These are phyloP conservation scores for Apogon talboti DNA, from an alignment of 2,797 vertebrate genomes.

Conservation along the genomic window DNA sequence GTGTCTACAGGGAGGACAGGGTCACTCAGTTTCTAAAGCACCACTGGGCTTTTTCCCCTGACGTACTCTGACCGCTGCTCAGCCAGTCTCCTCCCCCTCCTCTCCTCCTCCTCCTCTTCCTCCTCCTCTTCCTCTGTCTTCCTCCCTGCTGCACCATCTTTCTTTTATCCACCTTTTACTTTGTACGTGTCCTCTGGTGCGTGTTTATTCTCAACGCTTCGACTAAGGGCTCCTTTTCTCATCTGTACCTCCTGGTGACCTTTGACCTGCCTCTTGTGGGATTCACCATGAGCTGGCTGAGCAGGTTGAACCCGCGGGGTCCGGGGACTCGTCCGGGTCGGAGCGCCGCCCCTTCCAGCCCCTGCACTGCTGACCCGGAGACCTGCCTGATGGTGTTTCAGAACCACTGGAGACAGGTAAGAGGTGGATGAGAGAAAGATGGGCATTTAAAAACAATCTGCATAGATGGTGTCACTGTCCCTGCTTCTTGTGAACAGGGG, in stretches of 20 bases:
- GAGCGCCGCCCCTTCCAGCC: slow-evolving; percentile 82
- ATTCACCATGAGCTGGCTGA: slow-evolving; percentile 96
- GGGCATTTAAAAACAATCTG: too few species aligned
- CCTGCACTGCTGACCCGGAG: slow-evolving; percentile 93
- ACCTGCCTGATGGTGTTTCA: slow-evolving; percentile 98
- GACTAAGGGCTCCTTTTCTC: background rate
- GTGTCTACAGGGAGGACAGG: slow-evolving; percentile 71
- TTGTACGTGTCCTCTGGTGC: slow-evolving; percentile 15
- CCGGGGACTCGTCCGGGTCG: slow-evolving; percentile 83
- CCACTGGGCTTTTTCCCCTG: slow-evolving; percentile 35
- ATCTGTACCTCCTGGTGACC: slow-evolving; percentile 32
- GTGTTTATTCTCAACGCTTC: slow-evolving; percentile 14
- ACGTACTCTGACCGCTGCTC: slow-evolving; percentile 40
- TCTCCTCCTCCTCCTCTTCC: background rate
- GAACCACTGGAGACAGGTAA: slow-evolving; percentile 97
- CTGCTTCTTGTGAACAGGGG: too few species aligned
- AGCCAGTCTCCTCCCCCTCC: slow-evolving; percentile 40
- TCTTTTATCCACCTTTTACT: slow-evolving; percentile 15
- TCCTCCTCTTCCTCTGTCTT: background rate
- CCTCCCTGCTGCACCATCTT: background rate
- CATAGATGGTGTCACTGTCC: too few species aligned
- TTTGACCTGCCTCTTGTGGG: slow-evolving; percentile 26
- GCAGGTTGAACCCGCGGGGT: slow-evolving; percentile 90
- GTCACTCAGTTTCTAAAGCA: slow-evolving; percentile 49
- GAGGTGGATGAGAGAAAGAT: background rate